These are phyloP conservation scores for Homarus gammarus DNA, from an alignment of 2,888 invertebrate species.

Conservation along the genomic window DNA sequence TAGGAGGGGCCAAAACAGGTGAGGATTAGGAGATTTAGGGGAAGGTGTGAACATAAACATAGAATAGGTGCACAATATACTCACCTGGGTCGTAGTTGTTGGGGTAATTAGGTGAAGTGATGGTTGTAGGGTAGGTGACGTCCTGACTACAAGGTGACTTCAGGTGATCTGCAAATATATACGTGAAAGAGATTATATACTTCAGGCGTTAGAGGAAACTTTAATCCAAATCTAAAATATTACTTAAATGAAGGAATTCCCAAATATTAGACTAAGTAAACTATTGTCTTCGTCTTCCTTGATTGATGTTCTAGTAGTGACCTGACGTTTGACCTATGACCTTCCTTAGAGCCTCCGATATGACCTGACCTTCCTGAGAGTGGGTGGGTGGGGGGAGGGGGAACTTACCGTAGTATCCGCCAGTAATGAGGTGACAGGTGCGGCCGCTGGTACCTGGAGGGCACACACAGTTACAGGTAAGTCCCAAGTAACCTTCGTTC, in stretches of 20 bases:
- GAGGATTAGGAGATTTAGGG: neutral
- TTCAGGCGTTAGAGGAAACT: too few relatives aligned
- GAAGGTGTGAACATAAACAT: too few relatives aligned
- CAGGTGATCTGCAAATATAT: constrained; percentile 63
- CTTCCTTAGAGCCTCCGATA: neutral
- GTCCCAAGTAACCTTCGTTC: constrained; percentile 70
- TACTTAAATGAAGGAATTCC: too few relatives aligned
- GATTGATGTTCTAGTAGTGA: too few relatives aligned
- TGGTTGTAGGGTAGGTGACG: constrained; percentile 57
- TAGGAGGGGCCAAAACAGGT: too few relatives aligned
- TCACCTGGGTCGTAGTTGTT: constrained; percentile 67
- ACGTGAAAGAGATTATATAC: too few relatives aligned
- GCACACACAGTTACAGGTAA: constrained; percentile 66
- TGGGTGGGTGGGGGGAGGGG: too few relatives aligned
- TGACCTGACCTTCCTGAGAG: neutral
- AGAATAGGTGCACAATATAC: too few relatives aligned
- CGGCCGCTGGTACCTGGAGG: constrained; percentile 60
- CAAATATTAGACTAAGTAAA: too few relatives aligned
- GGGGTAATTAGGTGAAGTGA: constrained; percentile 71
- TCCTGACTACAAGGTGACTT: constrained; percentile 66
- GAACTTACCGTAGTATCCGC: constrained; percentile 70
- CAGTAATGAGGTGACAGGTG: constrained; percentile 45
- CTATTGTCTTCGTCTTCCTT: too few relatives aligned
- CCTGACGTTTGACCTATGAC: too few relatives aligned
- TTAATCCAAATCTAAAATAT: too few relatives aligned